Evolutionary conservation across 2,113 vertebrate species (phyloP).

Genomic region (Silurus glanis): DNA sequence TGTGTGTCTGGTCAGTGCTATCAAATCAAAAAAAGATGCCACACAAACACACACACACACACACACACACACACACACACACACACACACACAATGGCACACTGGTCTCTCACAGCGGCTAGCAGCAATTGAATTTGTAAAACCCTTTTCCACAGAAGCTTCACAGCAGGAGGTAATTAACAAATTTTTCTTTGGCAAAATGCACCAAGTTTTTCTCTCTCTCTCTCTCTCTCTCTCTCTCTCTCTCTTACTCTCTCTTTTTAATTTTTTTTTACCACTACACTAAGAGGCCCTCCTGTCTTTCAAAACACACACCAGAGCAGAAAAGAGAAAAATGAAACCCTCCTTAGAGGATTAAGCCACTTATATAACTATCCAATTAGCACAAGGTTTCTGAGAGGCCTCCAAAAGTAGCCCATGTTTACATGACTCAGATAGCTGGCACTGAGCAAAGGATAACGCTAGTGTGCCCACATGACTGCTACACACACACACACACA

Average conservation of each 20-base stretch:
- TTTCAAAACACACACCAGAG: constrained; percentile 70
- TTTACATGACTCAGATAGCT: constrained; percentile 79
- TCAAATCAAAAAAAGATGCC: neutral
- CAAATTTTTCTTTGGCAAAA: constrained; percentile 59
- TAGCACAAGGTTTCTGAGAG: constrained; percentile 69
- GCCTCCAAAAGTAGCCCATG: constrained; percentile 69
- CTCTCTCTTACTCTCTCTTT: constrained; percentile 52
- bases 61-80: constrained; percentile 37
- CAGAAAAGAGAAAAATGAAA: constrained; percentile 63
- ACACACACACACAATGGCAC: constrained; percentile 41
- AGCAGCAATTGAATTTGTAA: constrained; percentile 57
- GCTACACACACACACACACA: constrained; percentile 55
- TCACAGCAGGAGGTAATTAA: constrained; percentile 64
- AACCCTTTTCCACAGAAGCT: constrained; percentile 53
- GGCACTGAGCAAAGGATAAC: constrained; percentile 73
- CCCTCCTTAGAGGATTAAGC: constrained; percentile 74
- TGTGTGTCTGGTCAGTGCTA: constrained; percentile 22
- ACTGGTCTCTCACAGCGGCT: constrained; percentile 47
- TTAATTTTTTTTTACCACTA: constrained; percentile 61
- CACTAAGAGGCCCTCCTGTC: constrained; percentile 67
- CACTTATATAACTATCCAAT: constrained; percentile 79
- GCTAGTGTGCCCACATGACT: constrained; percentile 74
- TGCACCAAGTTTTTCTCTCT: constrained; percentile 33
- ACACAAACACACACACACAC: neutral
- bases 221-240: constrained; percentile 46